A percentile compares a stretch with the other conserved stretches of the same genome.
Conservation (phyloP, 2,797 vertebrate species). For the Coendou prehensilis region DNA sequence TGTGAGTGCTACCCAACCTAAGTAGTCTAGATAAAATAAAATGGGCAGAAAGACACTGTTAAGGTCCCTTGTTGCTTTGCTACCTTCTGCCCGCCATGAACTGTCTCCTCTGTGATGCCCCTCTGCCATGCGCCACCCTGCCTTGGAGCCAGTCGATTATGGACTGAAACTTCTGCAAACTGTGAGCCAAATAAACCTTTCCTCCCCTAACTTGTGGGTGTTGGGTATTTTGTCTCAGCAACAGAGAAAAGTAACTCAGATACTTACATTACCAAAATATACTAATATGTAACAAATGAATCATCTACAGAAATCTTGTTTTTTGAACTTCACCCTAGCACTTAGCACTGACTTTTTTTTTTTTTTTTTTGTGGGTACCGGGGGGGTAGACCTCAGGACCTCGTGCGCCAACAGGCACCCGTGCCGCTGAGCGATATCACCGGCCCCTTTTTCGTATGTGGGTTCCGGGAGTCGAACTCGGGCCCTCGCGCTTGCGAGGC, state of each 20-base stretch:
- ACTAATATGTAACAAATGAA: background rate
- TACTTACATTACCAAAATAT: constrained; percentile 14
- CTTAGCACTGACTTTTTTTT: constrained; percentile 49
- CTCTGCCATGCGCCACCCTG: background rate
- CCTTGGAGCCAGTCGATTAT: background rate
- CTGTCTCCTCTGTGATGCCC: background rate
- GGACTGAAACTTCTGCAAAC: background rate
- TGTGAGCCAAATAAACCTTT: background rate
- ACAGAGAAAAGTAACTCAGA: background rate
- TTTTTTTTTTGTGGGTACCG: too few species aligned
- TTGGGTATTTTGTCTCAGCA: background rate
- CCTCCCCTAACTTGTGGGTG: background rate
- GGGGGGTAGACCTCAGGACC: too few species aligned
- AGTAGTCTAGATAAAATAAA: background rate
- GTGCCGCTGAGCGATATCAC: too few species aligned
- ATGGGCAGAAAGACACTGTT: background rate
- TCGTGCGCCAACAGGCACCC: too few species aligned
- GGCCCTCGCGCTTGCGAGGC: too few species aligned
- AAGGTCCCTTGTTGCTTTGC: background rate
- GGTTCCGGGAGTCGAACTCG: too few species aligned
- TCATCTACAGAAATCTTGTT: background rate
- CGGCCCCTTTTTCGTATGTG: too few species aligned
- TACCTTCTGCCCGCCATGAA: background rate
- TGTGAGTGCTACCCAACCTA: background rate
- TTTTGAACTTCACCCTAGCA: constrained; percentile 3